Evolutionary conservation across 1,140 invertebrate genomes (phyloP).

Genomic region (Mamestra configurata): DNA sequence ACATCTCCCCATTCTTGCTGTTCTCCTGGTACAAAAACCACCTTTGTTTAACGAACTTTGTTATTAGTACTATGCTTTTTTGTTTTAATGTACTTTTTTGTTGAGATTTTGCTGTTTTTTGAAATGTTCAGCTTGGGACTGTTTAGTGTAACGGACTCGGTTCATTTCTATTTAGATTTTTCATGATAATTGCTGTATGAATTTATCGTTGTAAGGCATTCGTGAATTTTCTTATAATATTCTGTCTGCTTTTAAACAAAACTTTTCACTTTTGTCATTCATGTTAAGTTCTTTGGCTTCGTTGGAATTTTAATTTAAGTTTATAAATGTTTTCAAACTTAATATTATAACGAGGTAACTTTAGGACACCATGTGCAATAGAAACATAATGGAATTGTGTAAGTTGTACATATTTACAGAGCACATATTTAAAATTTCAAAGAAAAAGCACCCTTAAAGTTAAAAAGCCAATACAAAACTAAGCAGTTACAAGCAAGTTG

Average conservation of each 20-base stretch:
- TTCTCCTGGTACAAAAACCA: constrained; percentile 14
- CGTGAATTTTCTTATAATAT: background rate
- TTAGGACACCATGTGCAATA: too few relatives aligned
- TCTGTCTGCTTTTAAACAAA: background rate
- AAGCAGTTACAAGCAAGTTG: background rate
- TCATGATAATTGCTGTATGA: background rate
- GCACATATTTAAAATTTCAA: too few relatives aligned
- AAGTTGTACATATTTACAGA: too few relatives aligned
- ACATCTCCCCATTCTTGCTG: constrained; percentile 43
- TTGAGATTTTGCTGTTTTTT: constrained; percentile 30
- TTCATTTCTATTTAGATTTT: constrained; percentile 18
- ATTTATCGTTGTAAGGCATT: background rate
- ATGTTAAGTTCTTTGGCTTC: background rate
- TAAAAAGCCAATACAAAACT: background rate
- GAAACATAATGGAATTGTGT: too few relatives aligned
- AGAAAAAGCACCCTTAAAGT: background rate
- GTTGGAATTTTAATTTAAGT: background rate
- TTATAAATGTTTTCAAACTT: too few relatives aligned
- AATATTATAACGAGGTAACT: too few relatives aligned
- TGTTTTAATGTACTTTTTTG: constrained; percentile 51
- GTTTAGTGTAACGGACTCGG: constrained; percentile 3
- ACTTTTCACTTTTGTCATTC: background rate
- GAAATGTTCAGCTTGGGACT: background rate
- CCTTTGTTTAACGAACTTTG: constrained; percentile 52
- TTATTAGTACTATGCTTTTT: constrained; percentile 47